phyloP scores from a whole-genome alignment of 2,888 invertebrate genomes.

The Andricus quercusramuli region DNA sequence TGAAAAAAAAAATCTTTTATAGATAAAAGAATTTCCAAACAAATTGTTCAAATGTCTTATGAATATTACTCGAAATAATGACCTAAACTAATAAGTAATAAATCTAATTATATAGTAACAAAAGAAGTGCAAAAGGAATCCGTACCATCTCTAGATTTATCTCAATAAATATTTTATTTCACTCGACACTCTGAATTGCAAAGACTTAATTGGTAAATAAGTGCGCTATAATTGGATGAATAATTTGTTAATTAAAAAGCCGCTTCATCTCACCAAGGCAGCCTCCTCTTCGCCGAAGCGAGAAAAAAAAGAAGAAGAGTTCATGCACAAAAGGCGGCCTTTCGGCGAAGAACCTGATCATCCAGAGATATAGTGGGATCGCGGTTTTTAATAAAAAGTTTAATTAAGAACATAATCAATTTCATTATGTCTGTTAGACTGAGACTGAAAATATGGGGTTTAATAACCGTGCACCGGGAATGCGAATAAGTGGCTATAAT shows the following conservation, averaged over 20 bases:
- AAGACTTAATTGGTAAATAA: background rate
- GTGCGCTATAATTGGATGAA: background rate
- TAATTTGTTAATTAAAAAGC: background rate
- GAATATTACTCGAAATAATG: too few species aligned
- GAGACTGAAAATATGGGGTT: constrained; percentile 45
- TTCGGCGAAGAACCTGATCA: background rate
- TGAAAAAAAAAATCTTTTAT: too few species aligned
- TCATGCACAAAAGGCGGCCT: background rate
- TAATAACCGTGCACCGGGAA: constrained; percentile 44
- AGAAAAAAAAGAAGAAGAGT: background rate
- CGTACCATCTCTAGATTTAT: background rate
- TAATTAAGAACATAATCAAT: constrained; percentile 50
- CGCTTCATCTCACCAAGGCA: background rate
- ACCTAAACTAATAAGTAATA: too few species aligned
- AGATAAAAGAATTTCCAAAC: too few species aligned
- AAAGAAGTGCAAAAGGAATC: too few species aligned
- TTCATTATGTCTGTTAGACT: constrained; percentile 45
- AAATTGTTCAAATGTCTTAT: too few species aligned
- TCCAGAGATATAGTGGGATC: background rate
- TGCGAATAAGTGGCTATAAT: constrained; percentile 49
- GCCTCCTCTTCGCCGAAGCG: background rate
- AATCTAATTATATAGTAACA: too few species aligned
- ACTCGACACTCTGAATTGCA: background rate
- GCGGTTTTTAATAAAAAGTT: constrained; percentile 18
- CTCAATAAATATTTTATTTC: background rate